Conservation (phyloP, 2,113 vertebrate genomes). For the Cricetomys ansorgei region DNA sequence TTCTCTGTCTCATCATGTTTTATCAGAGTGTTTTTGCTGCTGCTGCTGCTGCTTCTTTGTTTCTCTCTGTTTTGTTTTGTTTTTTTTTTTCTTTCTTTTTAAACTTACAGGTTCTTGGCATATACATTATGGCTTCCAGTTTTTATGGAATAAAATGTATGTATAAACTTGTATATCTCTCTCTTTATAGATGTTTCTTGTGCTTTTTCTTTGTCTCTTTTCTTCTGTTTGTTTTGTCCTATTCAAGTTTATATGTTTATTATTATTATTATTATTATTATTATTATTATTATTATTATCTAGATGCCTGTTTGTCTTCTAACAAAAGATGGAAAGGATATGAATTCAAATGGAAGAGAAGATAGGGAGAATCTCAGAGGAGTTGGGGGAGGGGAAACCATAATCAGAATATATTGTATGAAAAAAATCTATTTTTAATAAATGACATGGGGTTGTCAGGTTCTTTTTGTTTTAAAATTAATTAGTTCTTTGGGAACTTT, state of each 20-base stretch:
- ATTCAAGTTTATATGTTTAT: not conserved
- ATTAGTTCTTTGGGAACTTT: not conserved
- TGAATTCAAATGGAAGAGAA: not conserved
- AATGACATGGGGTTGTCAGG: not conserved
- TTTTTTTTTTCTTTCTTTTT: no score
- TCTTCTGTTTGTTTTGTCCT: not conserved
- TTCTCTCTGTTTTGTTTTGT: no score
- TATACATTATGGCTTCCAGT: not conserved
- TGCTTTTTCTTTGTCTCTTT: not conserved
- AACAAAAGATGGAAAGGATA: not conserved
- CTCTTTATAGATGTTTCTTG: not conserved
- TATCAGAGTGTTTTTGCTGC: not conserved
- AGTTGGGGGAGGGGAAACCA: not conserved
- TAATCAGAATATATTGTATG: not conserved
- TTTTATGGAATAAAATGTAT: not conserved
- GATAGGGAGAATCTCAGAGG: not conserved
- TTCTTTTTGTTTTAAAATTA: not conserved
- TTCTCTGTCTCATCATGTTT: no score
- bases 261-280: no score
- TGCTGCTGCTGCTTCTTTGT: no score
- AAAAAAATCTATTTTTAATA: not conserved
- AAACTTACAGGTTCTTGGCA: not conserved
- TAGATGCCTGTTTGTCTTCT: not conserved
- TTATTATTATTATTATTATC: not conserved
- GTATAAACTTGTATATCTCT: not conserved